These are phyloP conservation scores for Pomatorhinus ruficollis DNA, from an alignment of 2,113 vertebrate genomes.

Conservation along the genomic window DNA sequence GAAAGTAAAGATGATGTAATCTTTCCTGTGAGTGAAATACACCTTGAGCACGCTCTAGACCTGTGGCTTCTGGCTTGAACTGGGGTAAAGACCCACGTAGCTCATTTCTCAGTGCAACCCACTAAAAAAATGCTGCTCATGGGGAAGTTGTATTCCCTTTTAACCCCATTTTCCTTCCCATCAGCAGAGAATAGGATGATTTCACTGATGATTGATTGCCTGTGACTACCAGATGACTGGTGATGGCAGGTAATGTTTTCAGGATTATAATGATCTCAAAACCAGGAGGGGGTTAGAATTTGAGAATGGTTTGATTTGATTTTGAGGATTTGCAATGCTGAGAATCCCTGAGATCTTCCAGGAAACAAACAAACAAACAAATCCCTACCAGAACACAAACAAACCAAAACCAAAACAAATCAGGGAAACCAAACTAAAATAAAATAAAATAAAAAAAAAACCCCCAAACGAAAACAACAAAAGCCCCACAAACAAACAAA, in stretches of 20 bases:
- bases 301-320: not conserved
- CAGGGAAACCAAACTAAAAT: not conserved
- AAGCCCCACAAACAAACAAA: not conserved
- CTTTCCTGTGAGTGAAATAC: not conserved
- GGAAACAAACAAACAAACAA: not conserved
- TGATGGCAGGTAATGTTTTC: not conserved
- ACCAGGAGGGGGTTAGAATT: rapidly evolving
- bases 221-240: not conserved
- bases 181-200: not conserved
- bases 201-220: not conserved
- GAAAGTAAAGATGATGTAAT: not conserved
- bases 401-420: not conserved
- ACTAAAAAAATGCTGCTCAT: not conserved
- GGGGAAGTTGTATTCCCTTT: not conserved
- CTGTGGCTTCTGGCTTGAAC: not conserved
- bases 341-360: not conserved
- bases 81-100: not conserved
- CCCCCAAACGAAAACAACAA: too few relatives aligned
- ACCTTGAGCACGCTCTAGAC: not conserved
- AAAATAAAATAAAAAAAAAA: not conserved
- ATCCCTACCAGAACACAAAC: not conserved
- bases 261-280: not conserved
- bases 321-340: not conserved
- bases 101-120: not conserved
- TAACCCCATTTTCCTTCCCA: not conserved